phyloP scores from a whole-genome alignment of 2,113 vertebrate species.

The Crotalus viridis region DNA sequence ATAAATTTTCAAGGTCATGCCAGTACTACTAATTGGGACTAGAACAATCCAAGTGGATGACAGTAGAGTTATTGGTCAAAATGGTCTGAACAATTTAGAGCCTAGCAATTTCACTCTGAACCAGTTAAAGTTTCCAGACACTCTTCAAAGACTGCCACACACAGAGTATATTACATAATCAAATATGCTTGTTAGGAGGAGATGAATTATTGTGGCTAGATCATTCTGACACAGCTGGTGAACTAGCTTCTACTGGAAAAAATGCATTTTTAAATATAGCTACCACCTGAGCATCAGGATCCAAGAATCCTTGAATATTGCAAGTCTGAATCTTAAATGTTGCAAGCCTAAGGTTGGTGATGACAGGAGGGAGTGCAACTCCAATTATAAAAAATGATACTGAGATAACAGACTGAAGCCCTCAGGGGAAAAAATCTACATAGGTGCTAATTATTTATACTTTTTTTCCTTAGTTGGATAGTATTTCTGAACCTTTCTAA shows the following conservation, averaged over 20 bases:
- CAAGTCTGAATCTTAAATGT: background rate
- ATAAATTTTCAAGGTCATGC: background rate
- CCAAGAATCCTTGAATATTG: background rate
- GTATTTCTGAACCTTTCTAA: background rate
- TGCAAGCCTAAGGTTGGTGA: background rate
- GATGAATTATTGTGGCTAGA: background rate
- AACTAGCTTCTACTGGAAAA: background rate
- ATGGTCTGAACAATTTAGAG: background rate
- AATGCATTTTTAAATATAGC: background rate
- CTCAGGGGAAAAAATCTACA: background rate
- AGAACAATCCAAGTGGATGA: background rate
- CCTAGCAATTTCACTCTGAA: background rate
- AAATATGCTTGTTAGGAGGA: background rate
- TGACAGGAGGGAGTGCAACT: background rate
- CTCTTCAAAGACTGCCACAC: background rate
- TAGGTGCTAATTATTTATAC: background rate
- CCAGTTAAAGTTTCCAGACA: background rate
- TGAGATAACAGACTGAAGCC: background rate
- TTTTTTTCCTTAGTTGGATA: background rate
- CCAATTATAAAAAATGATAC: background rate
- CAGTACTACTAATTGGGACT: background rate
- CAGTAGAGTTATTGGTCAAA: background rate
- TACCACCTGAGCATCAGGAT: background rate
- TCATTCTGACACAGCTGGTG: background rate
- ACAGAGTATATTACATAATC: background rate